phyloP scores from a whole-genome alignment of 2,113 vertebrate genomes.

The Grammomys dolichurus region DNA sequence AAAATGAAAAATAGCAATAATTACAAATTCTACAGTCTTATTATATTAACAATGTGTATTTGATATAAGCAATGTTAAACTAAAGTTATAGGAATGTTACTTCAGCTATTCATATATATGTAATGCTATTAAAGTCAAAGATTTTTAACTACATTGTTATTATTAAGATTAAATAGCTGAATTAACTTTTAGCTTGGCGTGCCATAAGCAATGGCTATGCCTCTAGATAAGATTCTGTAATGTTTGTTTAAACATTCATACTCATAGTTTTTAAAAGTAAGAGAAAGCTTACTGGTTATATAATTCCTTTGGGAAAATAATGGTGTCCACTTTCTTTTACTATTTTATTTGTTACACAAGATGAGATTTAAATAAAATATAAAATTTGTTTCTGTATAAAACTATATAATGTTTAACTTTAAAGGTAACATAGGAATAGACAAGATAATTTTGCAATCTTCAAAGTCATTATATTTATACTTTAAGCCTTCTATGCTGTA shows the following conservation, averaged over 20 bases:
- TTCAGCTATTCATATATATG: slow-evolving; percentile 82
- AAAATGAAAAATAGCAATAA: slow-evolving; percentile 88
- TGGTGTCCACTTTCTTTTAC: slow-evolving; percentile 70
- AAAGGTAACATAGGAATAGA: not conserved
- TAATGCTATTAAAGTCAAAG: slow-evolving; percentile 84
- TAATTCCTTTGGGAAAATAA: slow-evolving; percentile 78
- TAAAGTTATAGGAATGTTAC: slow-evolving; percentile 87
- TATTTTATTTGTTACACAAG: slow-evolving; percentile 65
- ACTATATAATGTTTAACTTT: not conserved
- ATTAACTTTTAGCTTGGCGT: slow-evolving; percentile 83
- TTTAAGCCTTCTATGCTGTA: not conserved
- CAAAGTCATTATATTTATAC: slow-evolving; percentile 68
- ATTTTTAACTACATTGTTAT: slow-evolving; percentile 84
- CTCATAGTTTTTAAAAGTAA: not conserved
- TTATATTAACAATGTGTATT: slow-evolving; percentile 85
- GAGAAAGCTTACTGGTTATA: slow-evolving; percentile 65
- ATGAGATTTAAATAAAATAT: slow-evolving; percentile 71
- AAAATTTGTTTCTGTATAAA: slow-evolving; percentile 67
- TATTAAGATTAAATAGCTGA: slow-evolving; percentile 87
- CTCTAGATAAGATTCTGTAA: slow-evolving; percentile 81
- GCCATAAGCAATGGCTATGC: slow-evolving; percentile 77
- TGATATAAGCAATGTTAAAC: slow-evolving; percentile 86
- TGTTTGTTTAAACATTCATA: slow-evolving; percentile 70
- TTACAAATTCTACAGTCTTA: slow-evolving; percentile 86
- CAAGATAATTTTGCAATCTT: not conserved